phyloP scores from a whole-genome alignment of 2,888 invertebrate species.

The Netelia inedita region DNA sequence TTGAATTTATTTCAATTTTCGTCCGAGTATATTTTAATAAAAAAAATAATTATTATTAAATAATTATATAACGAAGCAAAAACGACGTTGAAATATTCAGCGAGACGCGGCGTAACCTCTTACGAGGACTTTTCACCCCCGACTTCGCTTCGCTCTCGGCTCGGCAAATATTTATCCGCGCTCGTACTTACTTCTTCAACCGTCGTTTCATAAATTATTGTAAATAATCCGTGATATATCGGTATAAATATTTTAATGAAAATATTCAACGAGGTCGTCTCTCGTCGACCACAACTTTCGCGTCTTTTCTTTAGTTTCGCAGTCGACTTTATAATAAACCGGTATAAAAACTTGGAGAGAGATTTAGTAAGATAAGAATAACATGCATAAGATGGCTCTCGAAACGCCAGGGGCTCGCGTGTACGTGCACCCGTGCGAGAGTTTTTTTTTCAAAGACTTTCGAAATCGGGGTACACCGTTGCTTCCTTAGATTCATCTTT shows the following conservation, averaged over 20 bases:
- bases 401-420: constrained; percentile 46
- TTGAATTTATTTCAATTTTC: too few species aligned
- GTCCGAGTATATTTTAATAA: too few species aligned
- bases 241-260: constrained; percentile 30
- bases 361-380: constrained; percentile 45
- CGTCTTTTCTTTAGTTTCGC: not conserved
- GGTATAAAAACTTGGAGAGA: constrained; percentile 28
- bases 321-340: not conserved
- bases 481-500: constrained; percentile 35
- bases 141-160: constrained; percentile 7
- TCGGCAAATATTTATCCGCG: constrained; percentile 35
- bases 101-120: not conserved
- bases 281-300: constrained; percentile 29
- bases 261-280: constrained; percentile 30
- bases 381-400: constrained; percentile 53
- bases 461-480: constrained; percentile 34
- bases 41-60: too few species aligned
- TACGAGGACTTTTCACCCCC: not conserved
- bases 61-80: too few species aligned
- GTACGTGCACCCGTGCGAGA: constrained; percentile 50
- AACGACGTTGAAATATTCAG: not conserved
- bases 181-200: not conserved
- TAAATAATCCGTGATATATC: not conserved
- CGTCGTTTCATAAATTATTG: not conserved
- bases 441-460: constrained; percentile 47